These are phyloP conservation scores for Taphrorychus bicolor DNA, from an alignment of 2,888 invertebrate species.

Conservation along the genomic window DNA sequence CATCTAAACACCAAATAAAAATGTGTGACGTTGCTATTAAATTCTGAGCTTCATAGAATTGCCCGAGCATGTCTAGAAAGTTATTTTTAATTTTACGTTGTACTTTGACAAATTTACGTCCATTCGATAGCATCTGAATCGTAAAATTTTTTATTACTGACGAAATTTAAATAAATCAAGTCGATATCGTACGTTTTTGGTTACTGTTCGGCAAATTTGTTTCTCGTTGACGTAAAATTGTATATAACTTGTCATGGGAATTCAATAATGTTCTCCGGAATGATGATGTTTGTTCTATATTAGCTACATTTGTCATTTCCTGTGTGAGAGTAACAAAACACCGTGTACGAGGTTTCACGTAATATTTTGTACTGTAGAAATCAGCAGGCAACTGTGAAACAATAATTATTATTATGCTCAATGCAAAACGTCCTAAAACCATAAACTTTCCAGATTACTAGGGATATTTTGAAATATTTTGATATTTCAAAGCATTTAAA, in stretches of 20 bases:
- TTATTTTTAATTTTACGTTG: constrained; percentile 33
- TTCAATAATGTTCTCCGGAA: background rate
- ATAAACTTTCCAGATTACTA: too few species aligned
- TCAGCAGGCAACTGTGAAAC: too few species aligned
- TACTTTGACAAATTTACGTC: constrained; percentile 19
- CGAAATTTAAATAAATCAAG: constrained; percentile 25
- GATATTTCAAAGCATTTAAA: too few species aligned
- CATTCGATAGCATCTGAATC: constrained; percentile 24
- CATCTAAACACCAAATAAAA: background rate
- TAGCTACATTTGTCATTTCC: constrained; percentile 2
- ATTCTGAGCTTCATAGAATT: background rate
- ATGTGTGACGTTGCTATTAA: background rate
- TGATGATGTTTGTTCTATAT: constrained; percentile 1
- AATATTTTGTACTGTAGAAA: too few species aligned
- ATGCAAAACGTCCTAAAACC: too few species aligned
- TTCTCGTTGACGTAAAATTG: background rate
- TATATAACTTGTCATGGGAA: background rate
- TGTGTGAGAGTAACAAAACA: background rate
- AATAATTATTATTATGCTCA: too few species aligned
- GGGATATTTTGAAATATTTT: too few species aligned
- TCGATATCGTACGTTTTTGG: background rate
- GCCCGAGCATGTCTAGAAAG: background rate
- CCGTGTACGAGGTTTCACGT: background rate
- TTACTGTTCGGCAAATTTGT: background rate
- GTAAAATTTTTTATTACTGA: constrained; percentile 28